A percentile compares a stretch with the other conserved stretches of the same genome.
These are phyloP conservation scores for Tachypleus tridentatus DNA, from an alignment of 1,140 invertebrate species.

Conservation along the genomic window DNA sequence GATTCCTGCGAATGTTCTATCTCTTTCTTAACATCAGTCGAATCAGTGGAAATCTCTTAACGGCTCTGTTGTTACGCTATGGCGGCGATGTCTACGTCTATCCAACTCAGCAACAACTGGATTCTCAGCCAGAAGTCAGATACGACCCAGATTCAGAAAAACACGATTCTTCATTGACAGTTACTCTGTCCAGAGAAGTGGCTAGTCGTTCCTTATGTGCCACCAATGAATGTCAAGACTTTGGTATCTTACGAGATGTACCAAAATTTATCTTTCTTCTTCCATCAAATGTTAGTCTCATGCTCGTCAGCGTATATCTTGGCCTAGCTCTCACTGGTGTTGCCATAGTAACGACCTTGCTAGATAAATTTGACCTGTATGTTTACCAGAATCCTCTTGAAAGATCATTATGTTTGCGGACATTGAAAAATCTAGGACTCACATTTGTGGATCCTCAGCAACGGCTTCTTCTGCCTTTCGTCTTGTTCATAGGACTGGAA, in stretches of 20 bases:
- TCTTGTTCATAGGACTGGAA: constrained; percentile 35
- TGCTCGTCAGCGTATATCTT: constrained; percentile 18
- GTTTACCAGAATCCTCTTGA: constrained; percentile 24
- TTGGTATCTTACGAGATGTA: constrained; percentile 15
- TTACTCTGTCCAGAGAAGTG: constrained; percentile 11
- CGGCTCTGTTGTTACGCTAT: constrained; percentile 14
- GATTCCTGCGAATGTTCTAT: constrained; percentile 21
- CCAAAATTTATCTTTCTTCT: constrained; percentile 18
- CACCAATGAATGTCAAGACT: constrained; percentile 9
- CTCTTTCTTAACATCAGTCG: constrained; percentile 21
- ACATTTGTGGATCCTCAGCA: constrained; percentile 31
- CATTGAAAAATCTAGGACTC: constrained; percentile 15
- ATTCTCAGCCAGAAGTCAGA: neutral
- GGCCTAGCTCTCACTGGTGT: constrained; percentile 21
- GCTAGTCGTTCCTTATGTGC: constrained; percentile 13
- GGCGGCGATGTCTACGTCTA: constrained; percentile 18
- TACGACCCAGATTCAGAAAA: constrained; percentile 10
- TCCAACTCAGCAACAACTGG: constrained; percentile 9
- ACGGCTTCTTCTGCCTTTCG: constrained; percentile 32
- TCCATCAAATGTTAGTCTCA: constrained; percentile 19
- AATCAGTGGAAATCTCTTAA: constrained; percentile 19
- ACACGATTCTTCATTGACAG: constrained; percentile 2
- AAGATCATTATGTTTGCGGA: constrained; percentile 13
- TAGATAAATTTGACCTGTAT: constrained; percentile 24
- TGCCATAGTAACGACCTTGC: constrained; percentile 17